Conservation (phyloP, 2,113 vertebrate species). For the Sarotherodon lohbergeri region DNA sequence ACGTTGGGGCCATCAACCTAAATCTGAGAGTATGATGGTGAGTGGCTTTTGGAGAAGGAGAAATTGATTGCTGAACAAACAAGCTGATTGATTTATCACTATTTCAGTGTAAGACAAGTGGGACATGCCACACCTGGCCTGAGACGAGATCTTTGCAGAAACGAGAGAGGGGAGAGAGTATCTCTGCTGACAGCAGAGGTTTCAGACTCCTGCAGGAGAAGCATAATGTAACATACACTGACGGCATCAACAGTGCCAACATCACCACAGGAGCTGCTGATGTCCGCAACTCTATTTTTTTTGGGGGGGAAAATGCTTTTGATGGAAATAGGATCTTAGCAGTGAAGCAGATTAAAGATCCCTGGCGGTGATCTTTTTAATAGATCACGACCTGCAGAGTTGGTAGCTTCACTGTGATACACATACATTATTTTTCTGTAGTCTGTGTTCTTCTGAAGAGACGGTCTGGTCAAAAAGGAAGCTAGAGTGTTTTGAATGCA, state of each 20-base stretch:
- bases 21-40: neutral
- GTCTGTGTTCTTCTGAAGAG: constrained; percentile 4
- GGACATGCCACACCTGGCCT: neutral
- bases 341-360: neutral
- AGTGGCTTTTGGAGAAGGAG: neutral
- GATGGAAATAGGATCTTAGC: constrained; percentile 15
- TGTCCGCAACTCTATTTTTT: neutral
- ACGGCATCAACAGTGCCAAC: constrained; percentile 2
- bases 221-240: constrained; percentile 16
- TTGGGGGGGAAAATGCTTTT: neutral
- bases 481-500: neutral
- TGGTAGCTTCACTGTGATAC: constrained; percentile 9
- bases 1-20: neutral
- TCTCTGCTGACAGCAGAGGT: constrained; percentile 20
- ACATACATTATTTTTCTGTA: neutral
- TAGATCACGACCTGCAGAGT: constrained; percentile 2
- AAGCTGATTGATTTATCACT: constrained; percentile 40
- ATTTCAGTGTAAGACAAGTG: constrained; percentile 49
- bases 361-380: neutral
- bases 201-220: constrained; percentile 9
- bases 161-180: neutral
- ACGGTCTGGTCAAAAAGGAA: constrained; percentile 20
- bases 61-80: constrained; percentile 28
- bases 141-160: constrained; percentile 15
- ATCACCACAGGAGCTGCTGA: constrained; percentile 8